phyloP scores from a whole-genome alignment of 1,140 invertebrate genomes.

The Cotesia chilonis region DNA sequence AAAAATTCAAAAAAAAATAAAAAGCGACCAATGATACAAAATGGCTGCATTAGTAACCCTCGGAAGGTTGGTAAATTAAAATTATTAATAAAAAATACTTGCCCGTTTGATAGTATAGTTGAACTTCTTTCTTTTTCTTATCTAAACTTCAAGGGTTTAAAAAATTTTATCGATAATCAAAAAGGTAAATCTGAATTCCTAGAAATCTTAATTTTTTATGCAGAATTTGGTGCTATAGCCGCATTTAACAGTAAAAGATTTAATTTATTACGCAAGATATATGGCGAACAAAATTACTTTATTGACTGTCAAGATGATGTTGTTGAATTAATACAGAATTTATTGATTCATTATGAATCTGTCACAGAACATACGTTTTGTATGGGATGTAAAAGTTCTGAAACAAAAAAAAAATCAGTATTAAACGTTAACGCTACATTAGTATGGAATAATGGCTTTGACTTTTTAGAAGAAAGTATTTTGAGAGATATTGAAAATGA shows the following conservation, averaged over 20 bases:
- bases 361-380: background rate
- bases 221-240: background rate
- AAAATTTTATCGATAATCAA: constrained; percentile 2
- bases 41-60: background rate
- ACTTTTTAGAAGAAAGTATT: background rate
- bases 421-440: constrained; percentile 6
- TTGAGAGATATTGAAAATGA: background rate
- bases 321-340: background rate
- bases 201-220: background rate
- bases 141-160: background rate
- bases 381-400: background rate
- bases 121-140: background rate
- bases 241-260: constrained; percentile 1
- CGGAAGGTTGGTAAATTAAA: background rate
- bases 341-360: background rate
- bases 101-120: constrained; percentile 1
- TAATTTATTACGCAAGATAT: background rate
- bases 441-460: constrained; percentile 4
- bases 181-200: background rate
- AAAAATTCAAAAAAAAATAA: background rate
- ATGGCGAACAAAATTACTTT: background rate
- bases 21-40: background rate
- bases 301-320: constrained; percentile 4
- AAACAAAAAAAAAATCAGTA: background rate
- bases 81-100: background rate